Conservation (phyloP, 2,113 vertebrate genomes). For the Butorides virescens region DNA sequence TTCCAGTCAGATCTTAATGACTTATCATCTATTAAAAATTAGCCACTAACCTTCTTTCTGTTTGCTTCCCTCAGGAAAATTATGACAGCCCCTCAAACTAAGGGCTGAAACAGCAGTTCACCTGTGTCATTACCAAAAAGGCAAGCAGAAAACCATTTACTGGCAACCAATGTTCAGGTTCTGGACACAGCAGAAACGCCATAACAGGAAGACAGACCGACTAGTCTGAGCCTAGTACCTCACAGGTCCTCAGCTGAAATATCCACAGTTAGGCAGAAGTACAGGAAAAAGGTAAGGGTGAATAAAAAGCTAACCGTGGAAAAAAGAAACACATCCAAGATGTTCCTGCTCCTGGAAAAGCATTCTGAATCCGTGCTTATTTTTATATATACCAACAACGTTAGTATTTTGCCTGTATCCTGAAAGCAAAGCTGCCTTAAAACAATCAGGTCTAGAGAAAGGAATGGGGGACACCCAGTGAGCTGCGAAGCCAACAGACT, state of each 20-base stretch:
- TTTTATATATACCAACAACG: background rate
- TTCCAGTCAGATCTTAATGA: background rate
- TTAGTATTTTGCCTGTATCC: background rate
- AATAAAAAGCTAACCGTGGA: background rate
- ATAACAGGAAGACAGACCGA: background rate
- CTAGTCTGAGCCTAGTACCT: background rate
- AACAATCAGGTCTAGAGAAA: background rate
- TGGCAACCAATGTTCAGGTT: background rate
- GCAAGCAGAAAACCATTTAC: background rate
- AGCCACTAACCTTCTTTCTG: background rate
- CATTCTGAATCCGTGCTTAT: background rate
- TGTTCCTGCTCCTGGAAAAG: background rate
- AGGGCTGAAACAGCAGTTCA: background rate
- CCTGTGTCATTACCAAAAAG: background rate
- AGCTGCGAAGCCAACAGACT: background rate
- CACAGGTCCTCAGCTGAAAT: background rate
- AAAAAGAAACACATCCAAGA: conserved; percentile 4
- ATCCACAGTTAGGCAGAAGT: background rate
- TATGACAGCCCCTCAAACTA: background rate
- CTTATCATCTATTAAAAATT: background rate
- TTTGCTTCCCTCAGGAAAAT: background rate
- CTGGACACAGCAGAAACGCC: background rate
- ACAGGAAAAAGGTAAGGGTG: background rate
- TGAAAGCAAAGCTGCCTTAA: background rate
- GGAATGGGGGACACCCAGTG: background rate